Conservation (phyloP, 2,888 invertebrate genomes). For the Luperina nickerlii region DNA sequence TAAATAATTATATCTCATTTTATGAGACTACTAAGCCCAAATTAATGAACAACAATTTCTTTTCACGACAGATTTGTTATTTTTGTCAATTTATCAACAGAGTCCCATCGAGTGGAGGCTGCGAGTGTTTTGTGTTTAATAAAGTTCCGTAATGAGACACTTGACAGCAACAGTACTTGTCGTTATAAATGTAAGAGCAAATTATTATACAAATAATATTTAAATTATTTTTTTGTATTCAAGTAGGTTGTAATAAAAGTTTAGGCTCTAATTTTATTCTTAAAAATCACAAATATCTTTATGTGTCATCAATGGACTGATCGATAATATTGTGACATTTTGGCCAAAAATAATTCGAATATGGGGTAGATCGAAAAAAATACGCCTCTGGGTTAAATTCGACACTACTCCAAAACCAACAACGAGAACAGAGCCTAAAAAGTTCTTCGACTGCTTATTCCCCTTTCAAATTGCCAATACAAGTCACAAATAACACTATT, state of each 20-base stretch:
- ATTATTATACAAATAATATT: slow-evolving; percentile 8
- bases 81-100: slow-evolving; percentile 44
- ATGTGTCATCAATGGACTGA: neutral
- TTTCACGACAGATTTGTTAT: slow-evolving; percentile 20
- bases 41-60: slow-evolving; percentile 20
- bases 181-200: slow-evolving; percentile 28
- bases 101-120: slow-evolving; percentile 25
- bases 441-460: neutral
- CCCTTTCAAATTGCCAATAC: neutral
- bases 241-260: neutral
- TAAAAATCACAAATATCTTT: neutral
- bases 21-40: neutral
- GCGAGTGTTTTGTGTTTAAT: slow-evolving; percentile 58
- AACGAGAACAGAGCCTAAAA: neutral
- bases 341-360: neutral
- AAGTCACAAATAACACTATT: neutral
- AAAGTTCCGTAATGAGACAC: slow-evolving; percentile 57
- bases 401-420: neutral
- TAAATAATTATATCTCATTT: slow-evolving; percentile 3
- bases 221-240: neutral
- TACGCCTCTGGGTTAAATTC: neutral
- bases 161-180: slow-evolving; percentile 27
- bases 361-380: no score
- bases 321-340: neutral
- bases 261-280: neutral